Conservation (phyloP, 2,888 invertebrate species). For the Tineola bisselliella region DNA sequence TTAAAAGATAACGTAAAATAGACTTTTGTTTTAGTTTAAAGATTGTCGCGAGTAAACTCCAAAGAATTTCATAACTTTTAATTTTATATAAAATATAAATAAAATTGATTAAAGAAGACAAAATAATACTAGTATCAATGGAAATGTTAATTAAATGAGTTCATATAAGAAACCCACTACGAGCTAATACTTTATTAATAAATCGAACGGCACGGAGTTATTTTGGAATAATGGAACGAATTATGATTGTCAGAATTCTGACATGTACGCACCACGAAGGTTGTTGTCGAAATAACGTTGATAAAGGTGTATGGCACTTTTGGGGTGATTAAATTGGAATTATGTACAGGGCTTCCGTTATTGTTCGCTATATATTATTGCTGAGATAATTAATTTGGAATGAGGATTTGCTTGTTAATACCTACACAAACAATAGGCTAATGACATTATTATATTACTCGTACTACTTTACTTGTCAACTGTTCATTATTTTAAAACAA, state of each 20-base stretch:
- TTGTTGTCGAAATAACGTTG: background rate
- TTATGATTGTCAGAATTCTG: background rate
- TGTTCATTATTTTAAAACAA: background rate
- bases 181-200: background rate
- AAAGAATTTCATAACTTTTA: no score
- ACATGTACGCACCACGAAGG: background rate
- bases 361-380: background rate
- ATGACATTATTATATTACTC: background rate
- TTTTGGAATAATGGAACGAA: background rate
- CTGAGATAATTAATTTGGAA: background rate
- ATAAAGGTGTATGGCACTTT: constrained; percentile 1
- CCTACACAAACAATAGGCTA: background rate
- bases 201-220: background rate
- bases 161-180: background rate
- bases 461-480: background rate
- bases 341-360: background rate
- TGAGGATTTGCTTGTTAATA: background rate
- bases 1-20: no score
- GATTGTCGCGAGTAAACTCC: no score
- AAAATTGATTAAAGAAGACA: no score
- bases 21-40: no score
- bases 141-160: no score
- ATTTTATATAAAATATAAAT: no score
- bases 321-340: background rate
- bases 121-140: no score